Evolutionary conservation across 2,113 vertebrate genomes (phyloP).

Genomic region (Psittacula cyanocephala): DNA sequence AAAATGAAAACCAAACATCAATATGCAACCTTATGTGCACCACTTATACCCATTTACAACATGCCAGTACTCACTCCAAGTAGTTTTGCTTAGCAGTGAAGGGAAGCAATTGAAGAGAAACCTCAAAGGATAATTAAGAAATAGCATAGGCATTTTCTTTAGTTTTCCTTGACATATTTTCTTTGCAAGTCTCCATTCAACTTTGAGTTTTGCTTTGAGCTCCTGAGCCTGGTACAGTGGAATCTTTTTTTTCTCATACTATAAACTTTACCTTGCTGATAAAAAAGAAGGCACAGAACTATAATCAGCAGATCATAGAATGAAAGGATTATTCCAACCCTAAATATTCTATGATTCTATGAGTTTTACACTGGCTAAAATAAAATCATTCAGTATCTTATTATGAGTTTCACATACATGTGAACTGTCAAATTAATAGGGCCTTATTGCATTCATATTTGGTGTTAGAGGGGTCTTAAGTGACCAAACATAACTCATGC

Average conservation of each 20-base stretch:
- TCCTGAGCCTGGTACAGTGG: background rate
- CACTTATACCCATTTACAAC: background rate
- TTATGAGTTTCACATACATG: background rate
- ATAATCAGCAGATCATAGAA: constrained; percentile 9
- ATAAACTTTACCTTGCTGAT: background rate
- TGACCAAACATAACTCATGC: background rate
- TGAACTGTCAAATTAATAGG: background rate
- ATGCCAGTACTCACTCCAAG: background rate
- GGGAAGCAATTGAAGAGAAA: background rate
- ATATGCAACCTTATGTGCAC: too few species aligned
- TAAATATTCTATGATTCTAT: background rate
- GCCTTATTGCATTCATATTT: background rate
- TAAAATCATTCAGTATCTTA: background rate
- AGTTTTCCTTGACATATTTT: background rate
- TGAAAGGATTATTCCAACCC: background rate
- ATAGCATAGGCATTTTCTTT: background rate
- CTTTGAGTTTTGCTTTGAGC: constrained; percentile 24
- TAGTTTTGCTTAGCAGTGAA: background rate
- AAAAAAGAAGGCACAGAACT: background rate
- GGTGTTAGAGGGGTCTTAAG: background rate
- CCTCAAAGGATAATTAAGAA: background rate
- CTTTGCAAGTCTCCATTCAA: constrained; percentile 3
- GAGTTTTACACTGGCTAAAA: background rate
- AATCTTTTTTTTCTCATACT: background rate
- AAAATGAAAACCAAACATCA: background rate